These are phyloP conservation scores for Gallirallus australis DNA, from an alignment of 2,797 vertebrate species.

Conservation along the genomic window DNA sequence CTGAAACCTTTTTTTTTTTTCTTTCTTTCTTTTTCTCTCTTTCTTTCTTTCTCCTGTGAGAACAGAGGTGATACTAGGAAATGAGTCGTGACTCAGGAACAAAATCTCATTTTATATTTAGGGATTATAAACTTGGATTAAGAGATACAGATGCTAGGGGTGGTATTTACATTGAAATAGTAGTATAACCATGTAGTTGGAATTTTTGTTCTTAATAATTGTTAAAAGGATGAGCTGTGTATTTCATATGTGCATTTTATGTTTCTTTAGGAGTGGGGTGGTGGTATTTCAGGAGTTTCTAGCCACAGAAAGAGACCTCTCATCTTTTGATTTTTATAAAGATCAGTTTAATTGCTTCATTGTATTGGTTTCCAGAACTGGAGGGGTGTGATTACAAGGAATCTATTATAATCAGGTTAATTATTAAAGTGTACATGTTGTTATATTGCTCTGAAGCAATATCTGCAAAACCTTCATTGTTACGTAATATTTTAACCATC, in stretches of 20 bases:
- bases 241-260: neutral
- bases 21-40: neutral
- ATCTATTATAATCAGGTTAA: neutral
- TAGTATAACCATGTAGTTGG: neutral
- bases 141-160: neutral
- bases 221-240: neutral
- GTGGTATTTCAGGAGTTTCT: neutral
- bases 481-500: neutral
- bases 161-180: neutral
- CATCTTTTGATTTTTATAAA: neutral
- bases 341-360: neutral
- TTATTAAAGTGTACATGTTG: neutral
- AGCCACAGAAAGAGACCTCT: neutral
- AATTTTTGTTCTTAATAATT: neutral
- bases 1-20: neutral
- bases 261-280: rapidly evolving
- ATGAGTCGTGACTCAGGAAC: neutral
- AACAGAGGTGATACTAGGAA: neutral
- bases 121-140: neutral
- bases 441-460: neutral
- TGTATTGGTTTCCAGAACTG: neutral
- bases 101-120: neutral
- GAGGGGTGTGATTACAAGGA: neutral
- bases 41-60: neutral
- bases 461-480: neutral